Percentiles rank a stretch among this genome's conserved stretches.
phyloP scores from a whole-genome alignment of 2,113 vertebrate genomes.

The Casuarius casuarius region DNA sequence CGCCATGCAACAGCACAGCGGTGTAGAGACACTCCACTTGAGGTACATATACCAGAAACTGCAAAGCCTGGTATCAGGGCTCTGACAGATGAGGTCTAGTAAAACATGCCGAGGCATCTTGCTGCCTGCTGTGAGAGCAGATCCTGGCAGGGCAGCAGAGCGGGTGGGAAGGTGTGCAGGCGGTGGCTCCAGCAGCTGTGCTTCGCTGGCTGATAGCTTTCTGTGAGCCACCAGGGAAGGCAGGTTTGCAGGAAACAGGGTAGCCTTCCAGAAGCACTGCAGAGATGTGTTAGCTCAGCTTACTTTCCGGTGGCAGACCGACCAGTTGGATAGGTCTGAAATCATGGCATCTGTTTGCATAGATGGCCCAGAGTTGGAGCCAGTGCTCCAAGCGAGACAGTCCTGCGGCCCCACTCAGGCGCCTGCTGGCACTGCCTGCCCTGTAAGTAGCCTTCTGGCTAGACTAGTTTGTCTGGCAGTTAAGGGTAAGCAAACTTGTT shows the following conservation, averaged over 20 bases:
- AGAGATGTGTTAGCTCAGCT: not conserved
- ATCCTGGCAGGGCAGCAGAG: too few species aligned
- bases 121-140: not conserved
- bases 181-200: too few species aligned
- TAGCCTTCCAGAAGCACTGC: not conserved
- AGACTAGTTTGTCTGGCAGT: not conserved
- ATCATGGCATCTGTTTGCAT: not conserved
- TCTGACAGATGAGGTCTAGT: not conserved
- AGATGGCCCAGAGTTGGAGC: not conserved
- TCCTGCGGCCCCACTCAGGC: accelerated
- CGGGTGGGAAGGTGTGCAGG: too few species aligned
- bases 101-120: not conserved
- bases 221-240: not conserved
- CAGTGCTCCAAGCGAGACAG: accelerated
- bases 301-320: not conserved
- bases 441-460: not conserved
- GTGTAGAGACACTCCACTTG: not conserved
- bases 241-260: not conserved
- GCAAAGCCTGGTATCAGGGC: too few species aligned
- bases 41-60: not conserved
- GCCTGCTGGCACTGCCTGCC: not conserved
- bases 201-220: not conserved
- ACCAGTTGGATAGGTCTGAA: not conserved
- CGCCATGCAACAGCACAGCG: not conserved
- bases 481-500: not conserved